Evolutionary conservation across 2,888 invertebrate genomes (phyloP).

Genomic region (Pollenia griseotomentosa): DNA sequence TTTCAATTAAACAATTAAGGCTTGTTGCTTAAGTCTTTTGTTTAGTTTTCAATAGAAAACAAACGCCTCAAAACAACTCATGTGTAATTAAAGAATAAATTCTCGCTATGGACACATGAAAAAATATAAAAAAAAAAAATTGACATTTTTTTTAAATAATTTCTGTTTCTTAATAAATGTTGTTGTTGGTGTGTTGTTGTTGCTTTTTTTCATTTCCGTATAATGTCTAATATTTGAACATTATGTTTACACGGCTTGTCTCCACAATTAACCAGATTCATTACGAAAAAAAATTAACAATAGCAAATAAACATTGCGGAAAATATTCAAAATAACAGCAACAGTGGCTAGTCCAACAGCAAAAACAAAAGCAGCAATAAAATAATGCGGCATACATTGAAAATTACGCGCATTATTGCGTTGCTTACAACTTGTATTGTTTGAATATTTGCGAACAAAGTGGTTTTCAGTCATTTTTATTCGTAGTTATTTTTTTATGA

Average conservation of each 20-base stretch:
- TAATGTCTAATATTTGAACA: slow-evolving; percentile 55
- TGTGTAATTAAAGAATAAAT: slow-evolving; percentile 19
- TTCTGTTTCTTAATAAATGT: slow-evolving; percentile 3
- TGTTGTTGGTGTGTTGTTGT: slow-evolving; percentile 31
- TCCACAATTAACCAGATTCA: slow-evolving; percentile 63
- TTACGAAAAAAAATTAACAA: slow-evolving; percentile 61
- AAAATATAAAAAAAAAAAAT: neutral
- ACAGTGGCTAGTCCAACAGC: neutral
- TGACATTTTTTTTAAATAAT: slow-evolving; percentile 19
- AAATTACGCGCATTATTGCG: slow-evolving; percentile 68
- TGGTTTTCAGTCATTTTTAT: slow-evolving; percentile 37
- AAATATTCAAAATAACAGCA: slow-evolving; percentile 56
- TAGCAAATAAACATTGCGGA: slow-evolving; percentile 60
- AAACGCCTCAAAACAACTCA: neutral
- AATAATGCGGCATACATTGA: slow-evolving; percentile 14
- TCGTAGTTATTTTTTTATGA: neutral
- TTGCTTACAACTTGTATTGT: slow-evolving; percentile 52
- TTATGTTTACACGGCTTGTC: slow-evolving; percentile 64
- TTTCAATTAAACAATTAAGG: neutral
- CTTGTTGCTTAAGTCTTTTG: slow-evolving; percentile 46
- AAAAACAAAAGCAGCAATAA: neutral
- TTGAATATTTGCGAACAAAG: slow-evolving; percentile 42
- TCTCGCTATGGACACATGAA: neutral
- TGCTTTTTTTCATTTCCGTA: slow-evolving; percentile 56
- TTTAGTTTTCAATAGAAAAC: neutral